Evolutionary conservation across 1,140 invertebrate species (phyloP), one percentile per base, ranked within the genome.

Genomic region (Heliothis subflexa): DNA sequence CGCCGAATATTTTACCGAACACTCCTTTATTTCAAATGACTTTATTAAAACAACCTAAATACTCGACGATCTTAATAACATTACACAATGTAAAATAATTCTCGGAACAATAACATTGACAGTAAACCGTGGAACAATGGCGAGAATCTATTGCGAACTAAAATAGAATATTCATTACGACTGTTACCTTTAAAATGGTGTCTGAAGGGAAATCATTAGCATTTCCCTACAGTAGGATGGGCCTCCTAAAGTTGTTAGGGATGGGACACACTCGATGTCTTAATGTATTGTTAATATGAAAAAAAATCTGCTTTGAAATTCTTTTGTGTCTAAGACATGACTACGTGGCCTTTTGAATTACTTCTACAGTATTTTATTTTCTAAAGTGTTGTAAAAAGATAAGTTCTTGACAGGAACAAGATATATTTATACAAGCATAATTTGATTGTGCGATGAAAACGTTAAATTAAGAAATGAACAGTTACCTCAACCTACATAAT

Each of bases 151-250:
- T 49, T 52, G n/a, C 28, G 25, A 50, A 64, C 45, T 62, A 75
- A 75, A 75, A 75, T 75, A 75, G 73, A 75, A 75, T 75, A 75
- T 72, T 78, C 55, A 80, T 90, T 87, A 88, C 85, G 86, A 85
- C 59, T 81, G 77, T 79, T 40, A 88, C 86, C 88, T 88, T 89
- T 86, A 88, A 91, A 89, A 81, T 78, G 76, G 78, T 85, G 83
- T 87, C 78, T 82, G 73, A 85, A 82, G 82, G 88, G 85, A 87
- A 89, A 86, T 90, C 91, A 91, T 91, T 92, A 92, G 87, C 91
- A 90, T 91, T 91, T 91, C 85, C 59, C 85, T 89, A 90, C 89
- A 89, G 87, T 84, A 79, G 85, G 80, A 86, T 83, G 85, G 83
- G 68, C 45, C 47, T 81, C 61, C 57, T 78, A 72, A 81, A 79